phyloP scores from a whole-genome alignment of 2,888 invertebrate genomes.

The Dynastes maya region DNA sequence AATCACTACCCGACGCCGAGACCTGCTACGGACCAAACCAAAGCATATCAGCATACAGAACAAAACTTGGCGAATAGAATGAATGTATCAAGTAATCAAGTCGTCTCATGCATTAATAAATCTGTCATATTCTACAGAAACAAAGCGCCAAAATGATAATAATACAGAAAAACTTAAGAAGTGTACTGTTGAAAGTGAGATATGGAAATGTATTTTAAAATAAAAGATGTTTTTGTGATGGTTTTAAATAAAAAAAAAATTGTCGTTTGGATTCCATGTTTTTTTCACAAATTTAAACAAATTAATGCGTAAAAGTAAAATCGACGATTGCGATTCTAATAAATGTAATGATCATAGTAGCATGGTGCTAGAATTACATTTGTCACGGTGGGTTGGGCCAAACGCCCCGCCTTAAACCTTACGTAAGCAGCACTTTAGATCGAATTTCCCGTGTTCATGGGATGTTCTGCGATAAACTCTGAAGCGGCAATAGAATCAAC shows the following conservation, averaged over 20 bases:
- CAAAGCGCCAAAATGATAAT: background rate
- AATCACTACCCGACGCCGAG: constrained; percentile 42
- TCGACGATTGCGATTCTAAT: constrained; percentile 39
- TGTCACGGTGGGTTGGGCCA: constrained; percentile 35
- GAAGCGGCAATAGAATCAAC: constrained; percentile 42
- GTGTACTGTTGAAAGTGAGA: no score
- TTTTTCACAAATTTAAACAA: background rate
- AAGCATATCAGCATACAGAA: background rate
- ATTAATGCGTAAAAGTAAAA: constrained; percentile 30
- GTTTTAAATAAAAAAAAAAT: no score
- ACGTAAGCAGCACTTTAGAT: background rate
- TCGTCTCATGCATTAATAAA: background rate
- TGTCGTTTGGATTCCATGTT: no score
- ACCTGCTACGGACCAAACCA: constrained; percentile 18
- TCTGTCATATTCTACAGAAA: background rate
- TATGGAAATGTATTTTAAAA: no score
- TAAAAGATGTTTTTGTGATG: no score
- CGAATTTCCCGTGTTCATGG: constrained; percentile 10
- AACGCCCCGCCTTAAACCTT: constrained; percentile 30
- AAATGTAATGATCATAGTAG: constrained; percentile 38
- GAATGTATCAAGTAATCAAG: background rate
- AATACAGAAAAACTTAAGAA: background rate
- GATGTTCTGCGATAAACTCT: constrained; percentile 38
- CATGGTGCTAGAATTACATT: constrained; percentile 36
- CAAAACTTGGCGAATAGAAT: constrained; percentile 19